These are phyloP conservation scores for Drosophila prosaltans DNA, from an alignment of 1,140 invertebrate genomes.

Conservation along the genomic window DNA sequence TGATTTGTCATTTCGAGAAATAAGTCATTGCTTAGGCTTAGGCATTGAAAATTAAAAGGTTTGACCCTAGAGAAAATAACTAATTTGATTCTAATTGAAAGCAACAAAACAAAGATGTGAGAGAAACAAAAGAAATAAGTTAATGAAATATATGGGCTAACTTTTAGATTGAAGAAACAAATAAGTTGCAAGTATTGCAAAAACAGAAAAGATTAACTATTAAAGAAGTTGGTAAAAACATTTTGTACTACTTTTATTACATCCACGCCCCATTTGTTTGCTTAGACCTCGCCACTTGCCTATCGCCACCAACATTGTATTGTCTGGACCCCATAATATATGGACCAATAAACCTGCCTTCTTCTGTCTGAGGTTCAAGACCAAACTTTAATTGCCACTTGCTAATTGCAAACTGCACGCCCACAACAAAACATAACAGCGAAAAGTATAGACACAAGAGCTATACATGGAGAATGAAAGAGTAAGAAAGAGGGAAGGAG, in stretches of 20 bases:
- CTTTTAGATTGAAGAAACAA: too few relatives aligned
- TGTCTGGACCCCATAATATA: slow-evolving; percentile 34
- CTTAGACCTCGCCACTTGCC: neutral
- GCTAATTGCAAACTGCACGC: slow-evolving; percentile 66
- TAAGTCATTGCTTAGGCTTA: neutral
- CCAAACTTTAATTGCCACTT: slow-evolving; percentile 76
- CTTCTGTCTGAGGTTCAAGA: slow-evolving; percentile 46
- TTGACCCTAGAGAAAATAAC: neutral
- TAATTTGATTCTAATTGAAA: neutral
- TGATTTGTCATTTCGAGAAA: neutral
- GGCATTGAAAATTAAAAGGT: neutral
- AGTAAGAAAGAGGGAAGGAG: neutral
- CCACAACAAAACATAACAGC: slow-evolving; percentile 35
- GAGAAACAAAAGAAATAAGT: too few relatives aligned
- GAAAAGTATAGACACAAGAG: neutral
- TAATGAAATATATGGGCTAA: too few relatives aligned
- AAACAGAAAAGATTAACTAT: slow-evolving; percentile 4
- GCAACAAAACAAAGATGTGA: neutral
- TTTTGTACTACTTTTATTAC: slow-evolving; percentile 8
- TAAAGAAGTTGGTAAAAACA: slow-evolving; percentile 2
- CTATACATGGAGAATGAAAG: too few relatives aligned
- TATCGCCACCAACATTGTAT: slow-evolving; percentile 9
- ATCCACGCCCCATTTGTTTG: slow-evolving; percentile 6
- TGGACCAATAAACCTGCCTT: slow-evolving; percentile 52
- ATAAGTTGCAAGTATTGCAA: too few relatives aligned